Base-by-base conservation (phyloP, 2,113 vertebrate species). In the Anhinga anhinga region DNA sequence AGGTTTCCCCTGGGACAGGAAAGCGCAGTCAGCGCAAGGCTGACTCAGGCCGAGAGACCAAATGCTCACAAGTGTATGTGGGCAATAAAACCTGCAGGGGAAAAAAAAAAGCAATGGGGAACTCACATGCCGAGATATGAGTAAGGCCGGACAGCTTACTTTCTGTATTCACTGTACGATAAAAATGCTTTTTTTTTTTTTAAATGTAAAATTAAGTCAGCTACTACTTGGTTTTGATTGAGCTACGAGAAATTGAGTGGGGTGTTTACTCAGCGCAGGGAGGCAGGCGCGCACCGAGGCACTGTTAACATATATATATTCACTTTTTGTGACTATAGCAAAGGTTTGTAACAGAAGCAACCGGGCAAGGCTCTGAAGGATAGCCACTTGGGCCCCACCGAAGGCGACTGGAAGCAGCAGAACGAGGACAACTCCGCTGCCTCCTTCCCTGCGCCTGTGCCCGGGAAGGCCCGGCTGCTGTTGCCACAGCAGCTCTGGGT, bases 341-440 rank as follows among this genome's bases (percentile, higher is more conserved):
- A 47, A 82, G 19, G 23, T 30, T 72, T 69, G 16, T 44, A 82
- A 30, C 4, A 82, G 73, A 20, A 80, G 25, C 40, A 56, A 18
- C 12, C 7, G 1, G 4, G 44, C 47, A 80, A 44, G 38, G 32
- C 40, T 81, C 44, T 10, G 7, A 58, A 40, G n/a, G 16, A 3
- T 14, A 53, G n/a, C 9, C 38, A 32, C 59, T 12, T 11, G 22
- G 27, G 22, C 17, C 18, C 10, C 8, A 38, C 49, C 2, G 1
- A 67, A 50, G 32, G 20, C 25, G 58, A 15, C 12, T 6, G 19
- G 55, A 74, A 16, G 36, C n/a, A 59, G 30, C 26, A 65, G 62
- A 63, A 76, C 0, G 4, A 69, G 34, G 55, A 32, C 21, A 70
- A 59, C 22, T 61, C 29, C 47, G 56, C 7, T 0, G 0, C 7